These are phyloP conservation scores for Enteromius fasciolatus DNA, from an alignment of 2,797 vertebrate genomes.

Conservation along the genomic window DNA sequence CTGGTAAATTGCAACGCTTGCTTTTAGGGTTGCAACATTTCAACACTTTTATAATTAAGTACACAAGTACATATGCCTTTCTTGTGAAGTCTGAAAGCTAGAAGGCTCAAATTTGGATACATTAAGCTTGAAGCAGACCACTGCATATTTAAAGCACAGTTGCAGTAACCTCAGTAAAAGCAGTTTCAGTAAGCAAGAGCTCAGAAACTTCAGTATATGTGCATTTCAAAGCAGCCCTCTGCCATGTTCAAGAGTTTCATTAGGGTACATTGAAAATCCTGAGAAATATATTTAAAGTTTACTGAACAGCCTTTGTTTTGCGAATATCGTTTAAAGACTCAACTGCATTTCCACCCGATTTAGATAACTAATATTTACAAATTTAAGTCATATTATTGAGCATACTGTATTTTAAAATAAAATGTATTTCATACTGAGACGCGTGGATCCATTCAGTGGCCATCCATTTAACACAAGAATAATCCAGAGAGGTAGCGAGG, in stretches of 20 bases:
- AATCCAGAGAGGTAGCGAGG: no score
- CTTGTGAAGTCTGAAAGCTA: constrained; percentile 5
- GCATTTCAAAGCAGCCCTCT: neutral
- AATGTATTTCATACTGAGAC: no score
- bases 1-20: neutral
- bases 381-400: neutral
- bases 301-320: neutral
- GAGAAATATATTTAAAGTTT: neutral
- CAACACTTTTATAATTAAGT: constrained; percentile 4
- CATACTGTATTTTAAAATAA: neutral
- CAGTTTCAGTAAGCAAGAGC: neutral
- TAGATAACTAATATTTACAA: neutral
- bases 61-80: neutral
- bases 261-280: neutral
- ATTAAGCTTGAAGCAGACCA: constrained; percentile 2
- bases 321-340: neutral
- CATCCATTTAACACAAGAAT: no score
- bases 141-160: constrained; percentile 11
- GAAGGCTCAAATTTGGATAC: constrained; percentile 18
- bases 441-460: no score
- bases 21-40: neutral
- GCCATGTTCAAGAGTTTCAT: neutral
- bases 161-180: neutral
- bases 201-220: constrained; percentile 1
- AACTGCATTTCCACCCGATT: neutral